Conservation (phyloP, 64 coral and sea anemone genomes). For the Cladopsammia gracilis region DNA sequence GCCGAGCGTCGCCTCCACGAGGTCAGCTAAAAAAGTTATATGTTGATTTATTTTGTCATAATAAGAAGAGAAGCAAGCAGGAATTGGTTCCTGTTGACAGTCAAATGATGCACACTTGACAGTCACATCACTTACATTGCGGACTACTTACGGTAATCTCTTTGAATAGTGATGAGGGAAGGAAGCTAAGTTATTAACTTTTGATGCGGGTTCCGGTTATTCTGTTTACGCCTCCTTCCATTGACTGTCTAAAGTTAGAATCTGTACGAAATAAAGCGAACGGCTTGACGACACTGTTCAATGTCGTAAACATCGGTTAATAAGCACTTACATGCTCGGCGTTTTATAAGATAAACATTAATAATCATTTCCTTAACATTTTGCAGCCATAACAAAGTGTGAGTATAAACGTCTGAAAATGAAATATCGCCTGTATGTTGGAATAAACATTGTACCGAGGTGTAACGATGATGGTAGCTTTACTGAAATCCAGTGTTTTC, state of each 20-base stretch:
- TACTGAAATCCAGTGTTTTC: slow-evolving; percentile 46
- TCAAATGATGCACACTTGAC: too few relatives aligned
- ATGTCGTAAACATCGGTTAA: too few relatives aligned
- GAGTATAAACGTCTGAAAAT: not conserved
- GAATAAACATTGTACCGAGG: slow-evolving; percentile 10
- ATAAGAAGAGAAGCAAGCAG: not conserved
- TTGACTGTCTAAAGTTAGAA: too few relatives aligned
- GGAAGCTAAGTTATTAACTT: too few relatives aligned
- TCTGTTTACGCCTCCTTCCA: too few relatives aligned
- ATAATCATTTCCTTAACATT: not conserved
- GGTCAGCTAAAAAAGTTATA: not conserved
- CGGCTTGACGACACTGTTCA: too few relatives aligned
- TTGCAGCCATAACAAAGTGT: slow-evolving; percentile 20
- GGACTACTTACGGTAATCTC: too few relatives aligned
- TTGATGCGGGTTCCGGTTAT: too few relatives aligned
- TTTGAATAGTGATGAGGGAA: too few relatives aligned
- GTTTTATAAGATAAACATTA: not conserved
- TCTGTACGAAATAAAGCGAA: too few relatives aligned
- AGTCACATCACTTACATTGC: too few relatives aligned
- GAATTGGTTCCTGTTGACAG: not conserved
- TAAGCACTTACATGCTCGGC: too few relatives aligned
- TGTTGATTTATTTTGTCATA: not conserved
- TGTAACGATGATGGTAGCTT: slow-evolving; percentile 48
- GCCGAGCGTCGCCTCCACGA: not conserved
- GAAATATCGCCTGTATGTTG: not conserved